Percentiles rank a stretch among this genome's conserved stretches.
phyloP scores from a whole-genome alignment of 2,888 invertebrate species.

The Homarus gammarus region DNA sequence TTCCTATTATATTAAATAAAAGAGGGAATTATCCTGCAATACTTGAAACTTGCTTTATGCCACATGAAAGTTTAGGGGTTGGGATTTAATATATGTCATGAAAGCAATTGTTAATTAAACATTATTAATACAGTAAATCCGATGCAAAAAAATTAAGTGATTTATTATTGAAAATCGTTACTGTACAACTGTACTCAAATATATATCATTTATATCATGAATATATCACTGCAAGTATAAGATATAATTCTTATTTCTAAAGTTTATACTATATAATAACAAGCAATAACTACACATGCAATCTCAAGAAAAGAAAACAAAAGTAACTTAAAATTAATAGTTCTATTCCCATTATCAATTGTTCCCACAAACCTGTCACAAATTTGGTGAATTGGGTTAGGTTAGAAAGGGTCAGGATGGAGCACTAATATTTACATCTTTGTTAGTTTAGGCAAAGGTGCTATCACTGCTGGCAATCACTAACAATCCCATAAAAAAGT shows the following conservation, averaged over 20 bases:
- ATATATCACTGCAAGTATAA: conserved; percentile 16
- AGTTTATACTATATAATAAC: conserved; percentile 21
- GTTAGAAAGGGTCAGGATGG: neutral
- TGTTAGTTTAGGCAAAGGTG: neutral
- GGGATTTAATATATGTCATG: neutral
- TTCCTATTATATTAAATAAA: neutral
- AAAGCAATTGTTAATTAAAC: neutral
- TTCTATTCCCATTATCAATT: conserved; percentile 39
- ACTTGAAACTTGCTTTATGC: neutral
- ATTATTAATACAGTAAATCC: neutral
- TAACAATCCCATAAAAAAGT: neutral
- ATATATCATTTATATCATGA: conserved; percentile 37
- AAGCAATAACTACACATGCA: conserved; percentile 25
- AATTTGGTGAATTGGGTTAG: conserved; percentile 16
- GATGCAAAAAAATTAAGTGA: neutral
- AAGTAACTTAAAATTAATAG: conserved; percentile 29
- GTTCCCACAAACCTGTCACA: conserved; percentile 51
- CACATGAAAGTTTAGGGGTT: neutral
- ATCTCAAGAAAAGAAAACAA: conserved; percentile 22
- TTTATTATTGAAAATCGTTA: neutral
- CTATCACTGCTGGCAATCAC: neutral
- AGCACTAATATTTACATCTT: neutral
- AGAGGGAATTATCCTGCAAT: neutral
- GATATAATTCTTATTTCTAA: conserved; percentile 22
- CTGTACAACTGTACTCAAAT: neutral